Conservation (phyloP, 2,888 invertebrate genomes). For the Heliconius ethilla region DNA sequence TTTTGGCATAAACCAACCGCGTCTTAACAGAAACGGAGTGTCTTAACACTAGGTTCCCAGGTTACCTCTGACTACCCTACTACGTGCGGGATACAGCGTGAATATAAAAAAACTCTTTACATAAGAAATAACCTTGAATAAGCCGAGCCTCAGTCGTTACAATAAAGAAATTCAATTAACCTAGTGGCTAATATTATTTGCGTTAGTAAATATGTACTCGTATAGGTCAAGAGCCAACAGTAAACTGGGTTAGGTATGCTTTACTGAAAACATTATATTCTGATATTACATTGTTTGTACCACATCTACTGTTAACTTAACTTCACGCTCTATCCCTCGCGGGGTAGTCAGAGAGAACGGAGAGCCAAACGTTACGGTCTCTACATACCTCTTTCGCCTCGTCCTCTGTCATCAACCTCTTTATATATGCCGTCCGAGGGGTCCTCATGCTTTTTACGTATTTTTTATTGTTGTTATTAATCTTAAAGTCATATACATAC, state of each 20-base stretch:
- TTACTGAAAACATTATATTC: background rate
- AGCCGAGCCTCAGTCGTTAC: background rate
- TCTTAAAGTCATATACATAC: background rate
- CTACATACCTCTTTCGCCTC: too few relatives aligned
- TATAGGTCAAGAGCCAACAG: slow-evolving; percentile 26
- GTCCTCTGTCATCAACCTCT: too few relatives aligned
- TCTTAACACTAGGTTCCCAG: background rate
- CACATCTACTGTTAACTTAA: background rate
- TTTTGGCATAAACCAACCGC: too few relatives aligned
- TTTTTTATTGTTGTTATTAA: background rate
- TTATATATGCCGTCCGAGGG: too few relatives aligned
- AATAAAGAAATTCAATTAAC: slow-evolving; percentile 28
- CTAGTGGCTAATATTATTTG: background rate
- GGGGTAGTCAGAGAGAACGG: too few relatives aligned
- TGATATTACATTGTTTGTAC: background rate
- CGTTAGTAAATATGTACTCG: background rate
- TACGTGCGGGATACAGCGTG: background rate
- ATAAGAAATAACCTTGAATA: background rate
- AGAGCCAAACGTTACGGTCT: too few relatives aligned
- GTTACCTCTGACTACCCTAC: background rate
- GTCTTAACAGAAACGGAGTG: too few relatives aligned
- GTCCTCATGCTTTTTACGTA: too few relatives aligned
- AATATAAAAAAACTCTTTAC: background rate
- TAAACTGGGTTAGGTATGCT: slow-evolving; percentile 34
- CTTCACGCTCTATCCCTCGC: too few relatives aligned